Evolutionary conservation across 1,140 invertebrate genomes (phyloP).

Genomic region (Pseudoatta argentina): DNA sequence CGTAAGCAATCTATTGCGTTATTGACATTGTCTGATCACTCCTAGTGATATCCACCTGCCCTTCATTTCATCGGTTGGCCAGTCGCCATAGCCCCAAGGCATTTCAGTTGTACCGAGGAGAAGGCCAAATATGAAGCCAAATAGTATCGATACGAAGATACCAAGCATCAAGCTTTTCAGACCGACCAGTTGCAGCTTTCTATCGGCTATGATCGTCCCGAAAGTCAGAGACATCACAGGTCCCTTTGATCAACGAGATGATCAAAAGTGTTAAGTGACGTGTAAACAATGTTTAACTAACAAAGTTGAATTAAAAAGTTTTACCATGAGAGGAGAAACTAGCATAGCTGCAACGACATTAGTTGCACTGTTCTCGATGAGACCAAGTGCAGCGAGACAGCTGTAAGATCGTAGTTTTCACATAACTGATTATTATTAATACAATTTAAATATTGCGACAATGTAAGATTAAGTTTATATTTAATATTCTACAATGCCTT

Average conservation of each 20-base stretch:
- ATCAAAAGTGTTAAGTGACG: background rate
- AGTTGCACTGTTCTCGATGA: constrained; percentile 93
- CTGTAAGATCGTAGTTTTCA: constrained; percentile 71
- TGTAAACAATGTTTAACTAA: constrained; percentile 11
- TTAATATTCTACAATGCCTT: background rate
- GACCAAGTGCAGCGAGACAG: constrained; percentile 90
- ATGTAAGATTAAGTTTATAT: background rate
- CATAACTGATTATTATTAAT: background rate
- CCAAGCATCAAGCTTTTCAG: constrained; percentile 90
- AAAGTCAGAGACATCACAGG: constrained; percentile 95
- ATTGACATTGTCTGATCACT: background rate
- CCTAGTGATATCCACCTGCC: constrained; percentile 86
- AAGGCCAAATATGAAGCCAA: constrained; percentile 93
- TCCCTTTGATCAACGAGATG: constrained; percentile 85
- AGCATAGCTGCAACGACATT: constrained; percentile 95
- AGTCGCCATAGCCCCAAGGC: constrained; percentile 92
- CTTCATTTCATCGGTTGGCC: constrained; percentile 94
- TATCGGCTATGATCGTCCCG: constrained; percentile 92
- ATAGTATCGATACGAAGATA: constrained; percentile 90
- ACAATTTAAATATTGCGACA: background rate
- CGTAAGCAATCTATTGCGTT: background rate
- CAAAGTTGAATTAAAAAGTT: background rate
- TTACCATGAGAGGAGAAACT: constrained; percentile 94
- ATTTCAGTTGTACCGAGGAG: constrained; percentile 91
- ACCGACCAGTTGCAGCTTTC: constrained; percentile 88